A percentile compares a stretch with the other conserved stretches of the same genome.
Evolutionary conservation across 2,113 vertebrate genomes (phyloP).

Genomic region (Cettia cetti): DNA sequence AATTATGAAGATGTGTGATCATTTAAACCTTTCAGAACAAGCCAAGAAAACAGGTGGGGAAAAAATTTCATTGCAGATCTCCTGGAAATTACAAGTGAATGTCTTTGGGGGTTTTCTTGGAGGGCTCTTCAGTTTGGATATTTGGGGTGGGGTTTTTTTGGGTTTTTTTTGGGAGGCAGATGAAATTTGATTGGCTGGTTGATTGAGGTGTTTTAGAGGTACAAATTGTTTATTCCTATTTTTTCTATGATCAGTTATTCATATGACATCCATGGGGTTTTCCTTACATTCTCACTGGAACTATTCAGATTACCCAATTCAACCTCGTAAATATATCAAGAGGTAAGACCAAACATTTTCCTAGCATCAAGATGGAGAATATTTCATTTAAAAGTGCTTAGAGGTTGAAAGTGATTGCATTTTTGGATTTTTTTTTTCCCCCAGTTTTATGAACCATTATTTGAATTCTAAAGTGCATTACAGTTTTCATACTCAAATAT

Average conservation of each 20-base stretch:
- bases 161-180: accelerated
- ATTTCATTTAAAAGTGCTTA: not conserved
- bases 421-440: not conserved
- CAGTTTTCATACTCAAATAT: not conserved
- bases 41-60: not conserved
- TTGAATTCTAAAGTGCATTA: not conserved
- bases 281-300: not conserved
- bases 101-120: not conserved
- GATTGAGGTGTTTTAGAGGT: not conserved
- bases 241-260: not conserved
- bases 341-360: not conserved
- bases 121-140: not conserved
- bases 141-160: too few species aligned
- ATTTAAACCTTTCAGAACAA: not conserved
- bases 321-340: not conserved
- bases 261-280: not conserved
- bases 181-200: not conserved
- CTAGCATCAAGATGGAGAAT: not conserved
- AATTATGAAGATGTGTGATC: not conserved
- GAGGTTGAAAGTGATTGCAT: not conserved
- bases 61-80: not conserved
- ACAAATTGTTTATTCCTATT: not conserved
- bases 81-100: not conserved
- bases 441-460: not conserved
- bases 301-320: not conserved